These are phyloP conservation scores for Corbicula japonica DNA, from an alignment of 2,888 invertebrate species.

Conservation along the genomic window DNA sequence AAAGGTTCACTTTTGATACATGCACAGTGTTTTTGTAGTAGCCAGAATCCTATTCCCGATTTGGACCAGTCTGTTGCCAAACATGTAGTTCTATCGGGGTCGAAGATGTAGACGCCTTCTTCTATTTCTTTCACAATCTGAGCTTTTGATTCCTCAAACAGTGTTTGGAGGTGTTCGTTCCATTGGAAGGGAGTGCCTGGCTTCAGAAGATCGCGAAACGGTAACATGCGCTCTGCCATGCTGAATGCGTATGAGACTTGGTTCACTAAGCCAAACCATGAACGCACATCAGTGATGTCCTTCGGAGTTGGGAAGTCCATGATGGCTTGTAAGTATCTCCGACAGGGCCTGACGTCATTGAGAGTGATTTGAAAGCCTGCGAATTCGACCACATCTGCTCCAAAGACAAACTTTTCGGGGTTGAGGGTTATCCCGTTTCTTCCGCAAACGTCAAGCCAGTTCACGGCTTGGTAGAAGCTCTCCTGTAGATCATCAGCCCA, in stretches of 20 bases:
- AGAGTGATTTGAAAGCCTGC: slow-evolving; percentile 59
- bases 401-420: slow-evolving; percentile 67
- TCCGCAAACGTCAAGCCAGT: slow-evolving; percentile 70
- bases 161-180: slow-evolving; percentile 35
- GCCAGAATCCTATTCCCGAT: slow-evolving; percentile 47
- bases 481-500: slow-evolving; percentile 51
- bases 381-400: slow-evolving; percentile 49
- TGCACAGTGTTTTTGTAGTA: slow-evolving; percentile 67
- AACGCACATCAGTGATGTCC: slow-evolving; percentile 67
- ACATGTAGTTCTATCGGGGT: slow-evolving; percentile 71
- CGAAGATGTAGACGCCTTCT: slow-evolving; percentile 67
- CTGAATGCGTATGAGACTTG: slow-evolving; percentile 71
- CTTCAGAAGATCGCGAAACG: slow-evolving; percentile 71
- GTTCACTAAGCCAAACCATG: slow-evolving; percentile 76
- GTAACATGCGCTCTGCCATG: slow-evolving; percentile 68
- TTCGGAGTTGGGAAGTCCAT: slow-evolving; percentile 67
- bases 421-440: slow-evolving; percentile 68
- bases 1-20: slow-evolving; percentile 48
- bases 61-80: slow-evolving; percentile 73
- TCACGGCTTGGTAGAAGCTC: slow-evolving; percentile 63
- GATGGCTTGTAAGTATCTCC: slow-evolving; percentile 59
- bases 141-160: slow-evolving; percentile 47
- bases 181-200: slow-evolving; percentile 58
- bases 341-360: slow-evolving; percentile 60
- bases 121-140: slow-evolving; percentile 63